Evolutionary conservation across 2,113 vertebrate genomes (phyloP).

Genomic region (Dermatemys mawii): DNA sequence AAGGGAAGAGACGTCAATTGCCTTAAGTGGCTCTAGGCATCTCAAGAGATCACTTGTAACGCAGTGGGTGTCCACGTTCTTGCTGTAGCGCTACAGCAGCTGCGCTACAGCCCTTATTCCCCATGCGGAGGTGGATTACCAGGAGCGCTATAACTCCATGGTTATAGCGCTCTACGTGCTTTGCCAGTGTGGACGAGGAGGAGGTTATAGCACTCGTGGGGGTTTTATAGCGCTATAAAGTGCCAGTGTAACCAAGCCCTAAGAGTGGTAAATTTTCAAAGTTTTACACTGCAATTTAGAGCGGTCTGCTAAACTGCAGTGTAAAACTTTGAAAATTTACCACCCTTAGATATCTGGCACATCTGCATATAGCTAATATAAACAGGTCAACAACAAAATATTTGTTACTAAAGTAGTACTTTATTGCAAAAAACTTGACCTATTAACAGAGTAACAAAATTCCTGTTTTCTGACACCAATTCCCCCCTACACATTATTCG

Average conservation of each 20-base stretch:
- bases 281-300: background rate
- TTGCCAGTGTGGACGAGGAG: too few relatives aligned
- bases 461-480: background rate
- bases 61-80: too few relatives aligned
- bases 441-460: background rate
- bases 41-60: too few relatives aligned
- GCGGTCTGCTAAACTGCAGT: conserved; percentile 23
- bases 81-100: too few relatives aligned
- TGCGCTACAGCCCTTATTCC: too few relatives aligned
- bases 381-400: conserved; percentile 44
- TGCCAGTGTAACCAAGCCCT: background rate
- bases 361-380: conserved; percentile 42
- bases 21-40: too few relatives aligned
- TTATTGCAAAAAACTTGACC: conserved; percentile 28
- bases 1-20: too few relatives aligned
- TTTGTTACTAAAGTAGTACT: background rate
- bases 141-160: too few relatives aligned
- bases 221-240: too few relatives aligned
- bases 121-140: too few relatives aligned
- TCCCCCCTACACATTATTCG: background rate
- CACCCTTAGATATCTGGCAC: conserved; percentile 41
- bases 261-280: background rate
- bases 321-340: conserved; percentile 43
- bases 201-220: too few relatives aligned
- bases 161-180: too few relatives aligned